These are phyloP conservation scores for Metalampra italica DNA, from an alignment of 2,888 invertebrate genomes.

Conservation along the genomic window DNA sequence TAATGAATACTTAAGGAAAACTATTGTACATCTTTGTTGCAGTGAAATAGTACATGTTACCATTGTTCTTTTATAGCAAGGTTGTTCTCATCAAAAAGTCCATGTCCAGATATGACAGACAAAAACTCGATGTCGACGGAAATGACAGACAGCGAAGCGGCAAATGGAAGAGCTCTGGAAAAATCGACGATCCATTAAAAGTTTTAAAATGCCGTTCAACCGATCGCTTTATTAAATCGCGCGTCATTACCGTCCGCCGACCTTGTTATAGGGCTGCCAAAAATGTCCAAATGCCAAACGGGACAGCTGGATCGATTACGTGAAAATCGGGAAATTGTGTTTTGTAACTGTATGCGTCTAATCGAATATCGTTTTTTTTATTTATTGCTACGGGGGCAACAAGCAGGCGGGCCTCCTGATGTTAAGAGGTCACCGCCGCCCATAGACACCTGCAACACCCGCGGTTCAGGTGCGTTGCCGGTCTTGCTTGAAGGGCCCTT, in stretches of 20 bases:
- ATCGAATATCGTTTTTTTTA: too few species aligned
- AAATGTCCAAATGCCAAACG: not conserved
- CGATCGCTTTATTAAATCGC: conserved; percentile 43
- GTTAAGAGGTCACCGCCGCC: too few species aligned
- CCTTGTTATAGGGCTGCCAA: conserved; percentile 19
- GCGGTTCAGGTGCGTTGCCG: too few species aligned
- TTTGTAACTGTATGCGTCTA: too few species aligned
- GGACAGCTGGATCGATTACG: not conserved
- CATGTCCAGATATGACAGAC: not conserved
- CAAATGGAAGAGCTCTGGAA: conserved; percentile 8
- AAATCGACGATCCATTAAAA: conserved; percentile 33
- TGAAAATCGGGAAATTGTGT: not conserved
- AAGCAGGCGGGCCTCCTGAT: too few species aligned
- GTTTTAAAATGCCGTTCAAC: conserved; percentile 30
- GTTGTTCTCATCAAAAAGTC: not conserved
- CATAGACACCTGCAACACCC: too few species aligned
- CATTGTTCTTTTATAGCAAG: not conserved
- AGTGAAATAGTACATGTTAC: too few species aligned
- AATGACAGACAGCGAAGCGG: conserved; percentile 1
- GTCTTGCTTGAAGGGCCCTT: too few species aligned
- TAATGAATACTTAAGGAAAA: too few species aligned
- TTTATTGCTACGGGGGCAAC: too few species aligned
- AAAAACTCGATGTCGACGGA: not conserved
- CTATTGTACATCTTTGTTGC: too few species aligned
- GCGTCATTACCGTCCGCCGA: conserved; percentile 28